phyloP scores from a whole-genome alignment of 1,140 invertebrate genomes.

The Stratiolaelaps scimitus region DNA sequence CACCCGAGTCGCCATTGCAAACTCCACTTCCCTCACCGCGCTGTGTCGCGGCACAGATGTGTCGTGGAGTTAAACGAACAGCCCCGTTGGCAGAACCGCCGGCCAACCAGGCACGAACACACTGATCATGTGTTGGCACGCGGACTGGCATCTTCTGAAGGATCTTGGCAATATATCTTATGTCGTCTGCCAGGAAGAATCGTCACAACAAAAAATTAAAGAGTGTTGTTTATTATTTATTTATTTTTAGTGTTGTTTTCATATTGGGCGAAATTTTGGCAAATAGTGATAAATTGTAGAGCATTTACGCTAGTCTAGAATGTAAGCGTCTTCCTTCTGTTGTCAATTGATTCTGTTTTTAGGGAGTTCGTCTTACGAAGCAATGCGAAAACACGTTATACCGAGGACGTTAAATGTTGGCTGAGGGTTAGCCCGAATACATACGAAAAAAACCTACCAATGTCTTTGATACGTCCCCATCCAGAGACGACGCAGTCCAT shows the following conservation, averaged over 20 bases:
- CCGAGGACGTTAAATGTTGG: no score
- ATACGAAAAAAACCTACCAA: not conserved
- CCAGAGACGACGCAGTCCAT: slow-evolving; percentile 28
- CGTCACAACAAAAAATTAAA: no score
- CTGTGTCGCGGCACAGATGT: not conserved
- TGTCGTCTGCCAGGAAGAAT: not conserved
- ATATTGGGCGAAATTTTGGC: no score
- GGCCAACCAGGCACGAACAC: not conserved
- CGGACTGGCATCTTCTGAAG: not conserved
- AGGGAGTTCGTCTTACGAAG: no score
- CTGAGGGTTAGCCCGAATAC: no score
- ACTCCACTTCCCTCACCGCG: not conserved
- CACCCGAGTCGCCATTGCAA: slow-evolving; percentile 2
- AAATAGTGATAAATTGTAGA: no score
- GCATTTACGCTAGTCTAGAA: no score
- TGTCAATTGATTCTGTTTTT: no score
- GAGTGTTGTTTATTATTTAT: no score
- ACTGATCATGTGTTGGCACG: not conserved
- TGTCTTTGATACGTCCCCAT: slow-evolving; percentile 31
- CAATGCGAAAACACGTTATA: no score
- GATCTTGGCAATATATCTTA: not conserved
- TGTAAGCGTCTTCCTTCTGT: no score
- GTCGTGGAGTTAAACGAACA: not conserved
- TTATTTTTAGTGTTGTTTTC: no score
- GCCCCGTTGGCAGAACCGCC: not conserved